Conservation (phyloP, 2,797 vertebrate genomes). For the Channallabes apus region DNA sequence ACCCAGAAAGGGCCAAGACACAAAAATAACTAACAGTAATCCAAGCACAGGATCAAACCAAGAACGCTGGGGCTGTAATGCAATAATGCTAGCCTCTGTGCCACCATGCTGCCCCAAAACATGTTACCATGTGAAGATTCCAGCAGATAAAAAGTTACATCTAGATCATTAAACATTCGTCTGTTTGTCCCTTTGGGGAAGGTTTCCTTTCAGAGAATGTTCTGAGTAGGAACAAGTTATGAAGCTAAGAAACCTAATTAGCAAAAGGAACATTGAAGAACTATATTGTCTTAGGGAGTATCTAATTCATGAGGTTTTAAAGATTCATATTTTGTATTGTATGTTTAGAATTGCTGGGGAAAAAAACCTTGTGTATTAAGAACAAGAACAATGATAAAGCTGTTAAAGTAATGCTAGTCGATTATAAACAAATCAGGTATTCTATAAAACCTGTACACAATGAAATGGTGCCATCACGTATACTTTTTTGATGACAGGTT, state of each 20-base stretch:
- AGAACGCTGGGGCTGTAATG: neutral
- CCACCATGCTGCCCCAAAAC: neutral
- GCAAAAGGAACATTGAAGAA: neutral
- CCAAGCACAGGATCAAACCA: neutral
- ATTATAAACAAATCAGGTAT: neutral
- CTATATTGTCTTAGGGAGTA: neutral
- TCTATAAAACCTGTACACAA: neutral
- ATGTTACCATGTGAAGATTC: neutral
- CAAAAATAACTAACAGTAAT: slow-evolving; percentile 1
- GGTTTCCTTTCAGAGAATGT: neutral
- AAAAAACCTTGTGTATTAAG: neutral
- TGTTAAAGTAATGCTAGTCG: neutral
- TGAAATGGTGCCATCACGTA: neutral
- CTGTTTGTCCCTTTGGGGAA: neutral
- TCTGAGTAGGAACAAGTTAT: neutral
- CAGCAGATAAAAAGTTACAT: neutral
- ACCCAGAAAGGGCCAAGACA: neutral
- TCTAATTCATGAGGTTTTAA: neutral
- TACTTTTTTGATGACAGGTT: neutral
- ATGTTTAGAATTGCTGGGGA: neutral
- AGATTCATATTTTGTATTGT: neutral
- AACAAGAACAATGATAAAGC: neutral
- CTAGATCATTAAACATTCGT: neutral
- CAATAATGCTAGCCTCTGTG: neutral
- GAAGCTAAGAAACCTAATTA: neutral